A percentile compares a stretch with the other conserved stretches of the same genome.
Evolutionary conservation across 2,113 vertebrate species (phyloP).

Genomic region (Percina caprodes): DNA sequence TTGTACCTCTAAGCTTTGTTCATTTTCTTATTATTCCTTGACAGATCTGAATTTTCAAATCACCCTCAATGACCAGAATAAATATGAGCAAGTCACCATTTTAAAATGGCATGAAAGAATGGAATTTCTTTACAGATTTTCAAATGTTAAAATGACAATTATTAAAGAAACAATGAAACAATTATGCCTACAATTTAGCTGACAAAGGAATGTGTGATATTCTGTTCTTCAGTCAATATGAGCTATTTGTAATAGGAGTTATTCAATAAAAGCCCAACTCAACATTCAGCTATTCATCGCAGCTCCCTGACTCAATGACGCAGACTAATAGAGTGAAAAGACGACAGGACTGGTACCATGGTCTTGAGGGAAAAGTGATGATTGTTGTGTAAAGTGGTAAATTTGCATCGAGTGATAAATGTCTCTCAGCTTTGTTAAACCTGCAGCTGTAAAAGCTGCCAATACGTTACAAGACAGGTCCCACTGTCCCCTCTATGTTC

Average conservation of each 20-base stretch:
- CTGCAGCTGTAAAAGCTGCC: conserved; percentile 72
- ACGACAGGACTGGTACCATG: conserved; percentile 54
- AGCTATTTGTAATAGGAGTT: conserved; percentile 57
- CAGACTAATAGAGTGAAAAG: conserved; percentile 75
- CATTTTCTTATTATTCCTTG: conserved; percentile 20
- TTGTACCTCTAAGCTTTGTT: conserved; percentile 45
- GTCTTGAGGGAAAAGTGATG: conserved; percentile 70
- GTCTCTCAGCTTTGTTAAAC: conserved; percentile 74
- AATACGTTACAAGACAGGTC: conserved; percentile 60
- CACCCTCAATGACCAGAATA: conserved; percentile 40
- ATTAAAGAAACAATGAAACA: conserved; percentile 61
- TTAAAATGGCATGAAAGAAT: conserved; percentile 33
- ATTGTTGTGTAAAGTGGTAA: conserved; percentile 73
- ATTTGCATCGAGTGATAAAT: conserved; percentile 80
- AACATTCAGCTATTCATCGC: conserved; percentile 68
- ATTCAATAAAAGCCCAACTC: conserved; percentile 58
- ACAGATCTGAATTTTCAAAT: conserved; percentile 61
- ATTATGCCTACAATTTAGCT: conserved; percentile 59
- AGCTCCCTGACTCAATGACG: conserved; percentile 55
- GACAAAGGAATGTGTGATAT: conserved; percentile 46
- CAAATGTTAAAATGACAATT: conserved; percentile 44
- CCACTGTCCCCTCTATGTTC: conserved; percentile 57
- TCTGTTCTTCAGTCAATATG: conserved; percentile 53
- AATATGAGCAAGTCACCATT: conserved; percentile 32
- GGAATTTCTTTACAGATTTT: conserved; percentile 36